A percentile compares a stretch with the other conserved stretches of the same genome.
These are phyloP conservation scores for Amblyjoppa proteus DNA, from an alignment of 2,888 invertebrate species.

Conservation along the genomic window DNA sequence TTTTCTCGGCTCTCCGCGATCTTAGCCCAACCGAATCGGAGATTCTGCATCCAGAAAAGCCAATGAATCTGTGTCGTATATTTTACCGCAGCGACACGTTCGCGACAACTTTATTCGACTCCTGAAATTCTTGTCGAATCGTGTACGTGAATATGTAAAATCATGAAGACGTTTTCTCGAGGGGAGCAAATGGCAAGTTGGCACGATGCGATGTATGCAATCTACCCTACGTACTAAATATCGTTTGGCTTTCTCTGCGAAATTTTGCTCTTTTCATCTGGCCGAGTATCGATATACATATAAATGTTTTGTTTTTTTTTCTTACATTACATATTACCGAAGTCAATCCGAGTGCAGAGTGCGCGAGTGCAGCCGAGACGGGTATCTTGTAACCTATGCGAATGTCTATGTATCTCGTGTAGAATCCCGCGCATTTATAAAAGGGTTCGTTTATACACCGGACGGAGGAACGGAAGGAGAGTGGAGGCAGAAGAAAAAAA, in stretches of 20 bases:
- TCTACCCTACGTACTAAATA: conserved; percentile 18
- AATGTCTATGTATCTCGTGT: conserved; percentile 23
- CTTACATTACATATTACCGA: conserved; percentile 19
- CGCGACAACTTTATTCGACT: neutral
- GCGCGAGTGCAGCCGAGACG: neutral
- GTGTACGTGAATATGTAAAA: conserved; percentile 60
- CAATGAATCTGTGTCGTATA: neutral
- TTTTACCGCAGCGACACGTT: conserved; percentile 12
- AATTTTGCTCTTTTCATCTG: conserved; percentile 12
- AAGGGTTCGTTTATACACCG: conserved; percentile 20
- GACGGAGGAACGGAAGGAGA: conserved; percentile 38
- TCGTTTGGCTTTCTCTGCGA: conserved; percentile 44
- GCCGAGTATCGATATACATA: conserved; percentile 6
- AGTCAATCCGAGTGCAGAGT: conserved; percentile 5
- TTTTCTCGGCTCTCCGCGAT: neutral
- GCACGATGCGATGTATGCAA: conserved; percentile 18
- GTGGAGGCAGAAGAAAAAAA: conserved; percentile 18
- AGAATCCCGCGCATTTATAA: conserved; percentile 23
- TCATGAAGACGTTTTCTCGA: conserved; percentile 24
- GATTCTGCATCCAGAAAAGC: neutral
- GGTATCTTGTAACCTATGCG: conserved; percentile 20
- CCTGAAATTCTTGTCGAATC: conserved; percentile 35
- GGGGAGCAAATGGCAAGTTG: conserved; percentile 41
- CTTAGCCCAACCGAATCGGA: neutral
- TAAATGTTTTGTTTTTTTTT: neutral